phyloP scores from a whole-genome alignment of 1,140 invertebrate species.

The Hesperophylax magnus region DNA sequence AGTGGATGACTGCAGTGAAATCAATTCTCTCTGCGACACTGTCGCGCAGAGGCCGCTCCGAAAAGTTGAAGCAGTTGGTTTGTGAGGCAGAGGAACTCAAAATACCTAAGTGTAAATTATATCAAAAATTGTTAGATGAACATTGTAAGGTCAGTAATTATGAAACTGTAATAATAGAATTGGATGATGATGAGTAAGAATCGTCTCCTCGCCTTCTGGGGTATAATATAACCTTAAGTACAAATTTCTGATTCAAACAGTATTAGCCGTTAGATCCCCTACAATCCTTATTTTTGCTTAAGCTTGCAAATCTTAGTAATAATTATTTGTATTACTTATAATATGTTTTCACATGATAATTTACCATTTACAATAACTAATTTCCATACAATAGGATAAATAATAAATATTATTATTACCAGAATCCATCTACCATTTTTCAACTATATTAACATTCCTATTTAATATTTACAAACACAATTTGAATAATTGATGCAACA shows the following conservation, averaged over 20 bases:
- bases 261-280: conserved; percentile 44
- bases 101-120: conserved; percentile 68
- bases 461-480: too few species aligned
- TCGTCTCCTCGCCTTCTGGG: not conserved
- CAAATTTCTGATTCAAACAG: conserved; percentile 51
- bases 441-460: too few species aligned
- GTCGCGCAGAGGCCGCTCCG: conserved; percentile 77
- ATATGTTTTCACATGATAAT: not conserved
- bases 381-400: not conserved
- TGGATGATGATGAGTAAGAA: conserved; percentile 59
- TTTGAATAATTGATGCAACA: too few species aligned
- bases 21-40: conserved; percentile 85
- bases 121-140: conserved; percentile 65
- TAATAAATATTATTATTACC: too few species aligned
- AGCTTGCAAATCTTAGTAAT: not conserved
- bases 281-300: not conserved
- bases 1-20: conserved; percentile 89
- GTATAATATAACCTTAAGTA: conserved; percentile 50
- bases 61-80: conserved; percentile 72
- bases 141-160: conserved; percentile 64
- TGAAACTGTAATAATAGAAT: conserved; percentile 65
- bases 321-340: too few species aligned
- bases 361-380: not conserved
- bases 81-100: conserved; percentile 68
- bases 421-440: too few species aligned